These are phyloP conservation scores for Caerostris darwini DNA, from an alignment of 1,140 invertebrate species.

Conservation along the genomic window DNA sequence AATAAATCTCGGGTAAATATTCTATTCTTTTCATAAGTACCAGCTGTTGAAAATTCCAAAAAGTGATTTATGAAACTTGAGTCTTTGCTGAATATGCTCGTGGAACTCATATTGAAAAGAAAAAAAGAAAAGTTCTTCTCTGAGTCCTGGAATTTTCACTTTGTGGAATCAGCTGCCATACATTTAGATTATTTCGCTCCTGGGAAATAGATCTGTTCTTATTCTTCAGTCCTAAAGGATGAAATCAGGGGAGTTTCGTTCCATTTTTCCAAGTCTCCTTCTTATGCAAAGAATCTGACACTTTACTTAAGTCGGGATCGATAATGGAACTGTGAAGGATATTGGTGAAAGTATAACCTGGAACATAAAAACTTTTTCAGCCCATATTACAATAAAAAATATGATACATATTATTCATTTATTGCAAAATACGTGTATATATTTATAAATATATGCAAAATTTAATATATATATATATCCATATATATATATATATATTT, in stretches of 20 bases:
- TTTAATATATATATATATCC: accelerated
- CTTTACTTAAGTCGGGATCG: background rate
- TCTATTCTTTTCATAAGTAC: background rate
- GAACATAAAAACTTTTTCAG: too few relatives aligned
- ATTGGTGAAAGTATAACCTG: too few relatives aligned
- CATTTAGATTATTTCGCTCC: background rate
- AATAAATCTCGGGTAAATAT: background rate
- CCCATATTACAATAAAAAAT: too few relatives aligned
- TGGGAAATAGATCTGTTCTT: background rate
- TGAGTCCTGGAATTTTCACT: background rate
- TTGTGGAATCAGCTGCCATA: background rate
- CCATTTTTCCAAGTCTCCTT: background rate
- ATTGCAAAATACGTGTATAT: too few relatives aligned
- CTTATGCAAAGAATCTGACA: background rate
- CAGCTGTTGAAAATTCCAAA: slow-evolving; percentile 2
- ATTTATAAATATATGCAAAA: too few relatives aligned
- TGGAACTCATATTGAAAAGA: background rate
- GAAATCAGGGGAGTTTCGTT: background rate
- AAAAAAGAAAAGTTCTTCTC: background rate
- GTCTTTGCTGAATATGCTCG: background rate
- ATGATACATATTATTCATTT: too few relatives aligned
- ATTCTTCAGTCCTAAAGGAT: background rate
- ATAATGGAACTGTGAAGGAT: too few relatives aligned
- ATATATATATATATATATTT: too few relatives aligned
- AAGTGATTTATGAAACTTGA: slow-evolving; percentile 15